Base-by-base conservation (phyloP, 2,797 vertebrate species). In the Tokudaia tokunoshimensis region DNA sequence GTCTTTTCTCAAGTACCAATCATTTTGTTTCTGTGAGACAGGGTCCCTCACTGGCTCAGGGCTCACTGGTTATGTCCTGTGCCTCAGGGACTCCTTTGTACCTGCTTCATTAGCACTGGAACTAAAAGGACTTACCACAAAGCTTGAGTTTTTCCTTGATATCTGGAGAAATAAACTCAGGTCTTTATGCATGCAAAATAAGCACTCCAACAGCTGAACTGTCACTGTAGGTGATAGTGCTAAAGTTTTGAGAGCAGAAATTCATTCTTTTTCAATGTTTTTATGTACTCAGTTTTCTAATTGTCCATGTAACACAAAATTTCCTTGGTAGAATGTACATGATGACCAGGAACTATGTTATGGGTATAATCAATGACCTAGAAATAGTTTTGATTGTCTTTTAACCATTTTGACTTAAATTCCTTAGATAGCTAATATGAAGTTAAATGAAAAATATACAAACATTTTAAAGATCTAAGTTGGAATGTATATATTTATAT, bases 251-350 rank as follows among this genome's bases (percentile, higher is more conserved):
- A 96, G n/a, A 67, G 47, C 50, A 61, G 47, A 96, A 92, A 75
- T 2, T 11, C 95, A 88, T 79, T 89, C 24, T n/a, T 26, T 61
- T 61, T 61, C 59, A 26, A 26, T 3, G 19, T 59, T 89, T 63
- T 52, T 91, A 63, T 85, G 24, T 89, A 86, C 14, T 41, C 1
- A 26, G 37, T 93, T 92, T 61, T 19, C 4, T 63, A 61, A 83
- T 75, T 94, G 55, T 72, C 17, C n/a, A 88, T 70, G 20, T 86
- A 94, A 78, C 31, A 67, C 15, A 93, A 86, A 91, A 72, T 67
- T 89, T 7, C 75, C 70, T 80, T 91, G 29, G 61, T n/a, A 83
- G 3, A 78, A 13, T 34, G 13, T 19, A 75, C 11, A 34, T 7
- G 20, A 75, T 52, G 15, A 81, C 3, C 37, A 5, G 47, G 37